These are phyloP conservation scores for Rhabdophis nuchalis DNA, from an alignment of 2,797 vertebrate species.

Conservation along the genomic window DNA sequence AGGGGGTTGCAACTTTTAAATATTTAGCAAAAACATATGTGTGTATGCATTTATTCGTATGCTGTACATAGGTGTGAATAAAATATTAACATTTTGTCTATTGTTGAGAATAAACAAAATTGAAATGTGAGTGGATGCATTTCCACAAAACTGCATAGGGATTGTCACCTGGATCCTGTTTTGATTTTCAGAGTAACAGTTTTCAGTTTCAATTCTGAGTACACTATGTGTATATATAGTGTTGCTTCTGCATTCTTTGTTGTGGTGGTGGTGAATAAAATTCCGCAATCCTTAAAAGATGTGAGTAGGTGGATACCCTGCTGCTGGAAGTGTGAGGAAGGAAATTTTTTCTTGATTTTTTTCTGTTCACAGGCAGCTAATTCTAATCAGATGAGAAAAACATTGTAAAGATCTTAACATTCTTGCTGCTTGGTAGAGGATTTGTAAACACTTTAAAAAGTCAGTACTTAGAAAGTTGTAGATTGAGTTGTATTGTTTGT, in stretches of 20 bases:
- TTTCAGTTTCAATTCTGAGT: not conserved
- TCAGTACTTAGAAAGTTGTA: not conserved
- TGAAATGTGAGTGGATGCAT: not conserved
- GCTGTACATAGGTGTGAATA: not conserved
- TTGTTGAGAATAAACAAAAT: not conserved
- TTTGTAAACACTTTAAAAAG: not conserved
- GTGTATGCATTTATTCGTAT: not conserved
- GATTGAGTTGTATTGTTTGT: not conserved
- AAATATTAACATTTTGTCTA: not conserved
- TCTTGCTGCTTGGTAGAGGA: not conserved
- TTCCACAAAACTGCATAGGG: not conserved
- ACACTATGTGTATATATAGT: not conserved
- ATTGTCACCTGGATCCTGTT: not conserved
- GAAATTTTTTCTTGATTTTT: not conserved
- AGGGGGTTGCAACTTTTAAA: not conserved
- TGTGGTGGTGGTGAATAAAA: not conserved
- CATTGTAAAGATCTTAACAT: not conserved
- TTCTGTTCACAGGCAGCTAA: not conserved
- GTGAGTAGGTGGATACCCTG: not conserved
- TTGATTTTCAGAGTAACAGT: constrained; percentile 18
- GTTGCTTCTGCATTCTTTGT: not conserved
- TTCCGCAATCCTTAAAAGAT: not conserved
- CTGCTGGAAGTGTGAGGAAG: not conserved
- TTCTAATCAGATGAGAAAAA: not conserved
- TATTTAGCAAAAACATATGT: not conserved